Evolutionary conservation across 2,888 invertebrate genomes (phyloP).

Genomic region (Antitype chi): DNA sequence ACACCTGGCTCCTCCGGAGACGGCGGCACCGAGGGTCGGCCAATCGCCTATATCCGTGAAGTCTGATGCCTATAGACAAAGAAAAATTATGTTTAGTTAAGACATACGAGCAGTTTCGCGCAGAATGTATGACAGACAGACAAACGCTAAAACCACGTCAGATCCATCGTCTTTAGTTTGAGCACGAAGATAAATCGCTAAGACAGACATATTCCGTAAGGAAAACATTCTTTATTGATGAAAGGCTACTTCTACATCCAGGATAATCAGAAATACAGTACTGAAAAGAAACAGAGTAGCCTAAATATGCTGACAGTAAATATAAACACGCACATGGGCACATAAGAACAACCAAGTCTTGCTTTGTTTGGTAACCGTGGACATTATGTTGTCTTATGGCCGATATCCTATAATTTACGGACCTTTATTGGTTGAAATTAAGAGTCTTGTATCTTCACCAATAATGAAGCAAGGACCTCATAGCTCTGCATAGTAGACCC

Average conservation of each 20-base stretch:
- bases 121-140: neutral
- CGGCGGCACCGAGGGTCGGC: conserved; percentile 94
- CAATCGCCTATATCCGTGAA: conserved; percentile 97
- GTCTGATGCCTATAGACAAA: conserved; percentile 93
- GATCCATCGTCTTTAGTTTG: no score
- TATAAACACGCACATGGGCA: neutral
- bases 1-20: conserved; percentile 79
- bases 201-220: neutral
- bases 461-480: no score
- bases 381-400: neutral
- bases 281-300: neutral
- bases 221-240: no score
- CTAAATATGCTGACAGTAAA: neutral
- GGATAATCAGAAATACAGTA: neutral
- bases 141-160: neutral
- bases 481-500: no score
- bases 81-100: conserved; percentile 7
- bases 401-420: no score
- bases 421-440: no score
- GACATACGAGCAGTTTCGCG: no score
- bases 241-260: neutral
- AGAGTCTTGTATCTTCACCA: no score
- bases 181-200: neutral
- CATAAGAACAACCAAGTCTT: neutral
- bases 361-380: neutral